Evolutionary conservation across 2,797 vertebrate genomes (phyloP), one percentile per base, ranked within the genome.

Genomic region (Crossoptilon crossoptilon): DNA sequence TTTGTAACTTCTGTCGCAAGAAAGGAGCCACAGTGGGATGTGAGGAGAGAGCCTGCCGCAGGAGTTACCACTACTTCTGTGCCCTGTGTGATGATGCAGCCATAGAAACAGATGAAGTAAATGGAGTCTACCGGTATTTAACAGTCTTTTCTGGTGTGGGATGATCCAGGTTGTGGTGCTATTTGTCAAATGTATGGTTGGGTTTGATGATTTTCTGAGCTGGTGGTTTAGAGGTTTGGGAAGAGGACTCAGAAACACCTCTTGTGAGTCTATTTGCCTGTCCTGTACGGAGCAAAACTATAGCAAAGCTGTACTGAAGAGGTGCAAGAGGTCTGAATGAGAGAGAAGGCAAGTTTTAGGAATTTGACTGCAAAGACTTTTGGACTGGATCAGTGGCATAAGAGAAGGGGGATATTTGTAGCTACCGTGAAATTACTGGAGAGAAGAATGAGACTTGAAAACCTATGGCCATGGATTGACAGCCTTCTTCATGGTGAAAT

Each of bases 1-100:
- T 84, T 82, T 98, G 98, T 72, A 93, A 22, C 71, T 82, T 88
- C 84, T 98, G 98, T 74, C 66, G n/a, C 35, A 56, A 95, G 93
- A 97, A 83, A 66, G 97, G 97, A 62, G 97, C 98, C 69, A 98
- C 97, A 0, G 96, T 98, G 95, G 97, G 97, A 33, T 98, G 97
- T 0, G 97, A 98, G 31, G 43, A 95, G 44, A 89, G 84, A 59
- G 6, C 39, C 21, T 98, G 97, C 74, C 48, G 37, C 56, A 84
- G 93, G 56, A 97, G 89, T 43, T 98, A 97, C 68, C 98, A 98
- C 95, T 98, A 95, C 88, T 97, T 97, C 92, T 98, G 97, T 26
- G 97, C 97, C 0, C 94, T 95, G 78, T 82, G 91, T 5, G 97
- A 97, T 4, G 63, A 95, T 0, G 96, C 97, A 1, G 78, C 96